phyloP scores from a whole-genome alignment of 2,113 vertebrate genomes.

The Brachypodius melanocephalos region DNA sequence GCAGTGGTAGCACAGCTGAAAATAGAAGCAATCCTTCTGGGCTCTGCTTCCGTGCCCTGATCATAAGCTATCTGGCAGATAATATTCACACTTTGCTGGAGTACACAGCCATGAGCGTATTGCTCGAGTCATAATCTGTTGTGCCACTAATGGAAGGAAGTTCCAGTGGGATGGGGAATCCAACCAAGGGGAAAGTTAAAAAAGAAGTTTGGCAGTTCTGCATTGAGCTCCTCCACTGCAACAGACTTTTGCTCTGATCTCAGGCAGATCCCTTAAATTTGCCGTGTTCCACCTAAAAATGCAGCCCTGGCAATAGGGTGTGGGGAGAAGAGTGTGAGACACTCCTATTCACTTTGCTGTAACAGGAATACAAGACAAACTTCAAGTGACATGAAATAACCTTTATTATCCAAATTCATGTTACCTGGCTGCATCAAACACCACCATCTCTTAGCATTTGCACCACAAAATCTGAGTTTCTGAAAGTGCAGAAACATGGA shows the following conservation, averaged over 20 bases:
- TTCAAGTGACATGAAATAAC: neutral
- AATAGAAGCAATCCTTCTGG: constrained; percentile 24
- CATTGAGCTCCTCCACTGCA: neutral
- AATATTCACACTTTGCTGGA: neutral
- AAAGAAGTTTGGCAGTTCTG: neutral
- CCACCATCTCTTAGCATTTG: neutral
- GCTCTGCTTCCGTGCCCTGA: neutral
- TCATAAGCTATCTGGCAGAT: neutral
- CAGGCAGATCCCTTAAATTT: neutral
- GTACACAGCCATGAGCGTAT: neutral
- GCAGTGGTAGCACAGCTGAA: neutral
- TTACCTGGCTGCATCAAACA: neutral
- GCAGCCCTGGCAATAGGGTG: neutral
- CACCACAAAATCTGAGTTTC: neutral
- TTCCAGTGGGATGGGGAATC: neutral
- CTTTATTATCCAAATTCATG: neutral
- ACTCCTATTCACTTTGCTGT: neutral
- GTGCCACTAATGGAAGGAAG: neutral
- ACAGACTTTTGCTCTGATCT: neutral
- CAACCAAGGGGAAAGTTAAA: neutral
- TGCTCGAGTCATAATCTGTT: neutral
- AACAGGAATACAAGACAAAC: neutral
- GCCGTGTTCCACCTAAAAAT: neutral
- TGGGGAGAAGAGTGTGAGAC: neutral
- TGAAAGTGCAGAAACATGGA: neutral